Evolutionary conservation across 2,888 invertebrate genomes (phyloP).

Genomic region (Microchrysa polita): DNA sequence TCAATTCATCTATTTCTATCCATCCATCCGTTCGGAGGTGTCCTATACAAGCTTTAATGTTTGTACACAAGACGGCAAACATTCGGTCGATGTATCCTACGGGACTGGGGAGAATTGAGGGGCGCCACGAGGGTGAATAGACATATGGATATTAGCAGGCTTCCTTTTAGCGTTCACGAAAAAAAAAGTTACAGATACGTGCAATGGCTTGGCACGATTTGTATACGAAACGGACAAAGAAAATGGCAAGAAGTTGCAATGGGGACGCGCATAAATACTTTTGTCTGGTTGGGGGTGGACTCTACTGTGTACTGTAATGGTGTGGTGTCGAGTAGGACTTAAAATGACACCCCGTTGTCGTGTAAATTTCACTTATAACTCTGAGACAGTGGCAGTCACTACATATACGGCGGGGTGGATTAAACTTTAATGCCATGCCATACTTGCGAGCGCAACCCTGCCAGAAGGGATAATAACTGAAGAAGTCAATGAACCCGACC

Average conservation of each 20-base stretch:
- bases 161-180: not conserved
- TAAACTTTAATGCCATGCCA: not conserved
- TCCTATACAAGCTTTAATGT: not conserved
- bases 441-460: not conserved
- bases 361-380: conserved; percentile 2
- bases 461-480: not conserved
- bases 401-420: not conserved
- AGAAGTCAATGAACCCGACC: conserved; percentile 11
- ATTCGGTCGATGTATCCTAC: not conserved
- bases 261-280: not conserved
- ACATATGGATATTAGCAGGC: conserved; percentile 15
- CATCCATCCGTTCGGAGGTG: not conserved
- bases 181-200: not conserved
- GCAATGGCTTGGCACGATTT: conserved; percentile 4
- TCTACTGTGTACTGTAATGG: no score
- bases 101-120: not conserved
- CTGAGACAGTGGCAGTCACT: not conserved
- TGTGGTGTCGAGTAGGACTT: not conserved
- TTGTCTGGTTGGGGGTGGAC: not conserved
- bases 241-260: not conserved
- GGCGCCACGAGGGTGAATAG: not conserved
- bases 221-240: not conserved
- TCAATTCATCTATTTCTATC: not conserved
- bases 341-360: not conserved
- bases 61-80: conserved; percentile 2